These are phyloP conservation scores for Minunthozetes semirufus DNA, from an alignment of 2,888 invertebrate genomes.

Conservation along the genomic window DNA sequence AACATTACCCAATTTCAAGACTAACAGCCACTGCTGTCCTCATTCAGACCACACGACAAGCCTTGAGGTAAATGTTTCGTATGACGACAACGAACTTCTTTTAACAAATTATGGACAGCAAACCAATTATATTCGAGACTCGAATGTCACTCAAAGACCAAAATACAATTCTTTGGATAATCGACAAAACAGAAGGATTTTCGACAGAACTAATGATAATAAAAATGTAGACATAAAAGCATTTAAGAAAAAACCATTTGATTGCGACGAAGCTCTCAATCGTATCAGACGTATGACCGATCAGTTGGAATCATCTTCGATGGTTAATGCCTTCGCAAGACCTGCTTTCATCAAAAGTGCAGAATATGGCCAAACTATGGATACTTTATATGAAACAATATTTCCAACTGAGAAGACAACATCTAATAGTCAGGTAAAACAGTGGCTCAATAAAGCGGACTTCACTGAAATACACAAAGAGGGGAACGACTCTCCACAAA, in stretches of 20 bases:
- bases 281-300: constrained; percentile 5
- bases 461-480: not conserved
- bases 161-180: not conserved
- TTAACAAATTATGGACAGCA: not conserved
- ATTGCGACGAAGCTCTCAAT: constrained; percentile 3
- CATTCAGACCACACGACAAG: not conserved
- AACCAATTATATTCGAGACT: not conserved
- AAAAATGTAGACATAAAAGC: not conserved
- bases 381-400: constrained; percentile 10
- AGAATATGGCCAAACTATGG: constrained; percentile 1
- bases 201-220: not conserved
- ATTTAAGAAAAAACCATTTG: not conserved
- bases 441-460: not conserved
- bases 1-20: not conserved
- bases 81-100: constrained; percentile 9
- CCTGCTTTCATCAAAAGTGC: constrained; percentile 7
- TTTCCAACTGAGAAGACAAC: not conserved
- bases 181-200: not conserved
- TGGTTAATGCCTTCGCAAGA: constrained; percentile 19
- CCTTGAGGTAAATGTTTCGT: not conserved
- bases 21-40: not conserved
- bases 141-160: not conserved
- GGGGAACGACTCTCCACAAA: not conserved
- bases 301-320: constrained; percentile 17
- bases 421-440: not conserved